These are phyloP conservation scores for Nixonia krombeini DNA, from an alignment of 1,140 invertebrate genomes.

Conservation along the genomic window DNA sequence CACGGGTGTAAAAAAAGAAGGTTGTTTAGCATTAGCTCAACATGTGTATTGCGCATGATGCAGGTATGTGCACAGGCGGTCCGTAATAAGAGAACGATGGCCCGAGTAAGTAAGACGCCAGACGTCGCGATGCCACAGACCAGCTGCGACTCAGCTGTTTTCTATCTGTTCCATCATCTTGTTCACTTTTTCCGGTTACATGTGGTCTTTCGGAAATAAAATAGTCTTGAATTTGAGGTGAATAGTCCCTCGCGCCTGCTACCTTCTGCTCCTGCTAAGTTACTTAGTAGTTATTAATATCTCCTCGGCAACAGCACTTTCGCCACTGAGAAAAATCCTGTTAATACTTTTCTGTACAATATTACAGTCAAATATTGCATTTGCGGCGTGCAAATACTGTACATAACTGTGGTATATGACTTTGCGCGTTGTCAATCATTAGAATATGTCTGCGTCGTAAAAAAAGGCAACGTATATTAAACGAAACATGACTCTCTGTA, in stretches of 20 bases:
- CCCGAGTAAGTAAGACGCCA: slow-evolving; percentile 51
- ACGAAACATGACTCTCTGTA: too few relatives aligned
- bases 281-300: too few relatives aligned
- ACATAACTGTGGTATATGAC: too few relatives aligned
- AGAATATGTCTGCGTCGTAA: too few relatives aligned
- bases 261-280: slow-evolving; percentile 1
- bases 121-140: slow-evolving; percentile 58
- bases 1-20: slow-evolving; percentile 6
- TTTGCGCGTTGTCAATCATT: too few relatives aligned
- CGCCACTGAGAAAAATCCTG: not conserved
- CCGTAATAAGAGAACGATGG: slow-evolving; percentile 36
- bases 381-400: too few relatives aligned
- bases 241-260: slow-evolving; percentile 15
- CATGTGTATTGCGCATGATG: slow-evolving; percentile 32
- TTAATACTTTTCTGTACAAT: too few relatives aligned
- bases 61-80: slow-evolving; percentile 27
- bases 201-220: slow-evolving; percentile 48
- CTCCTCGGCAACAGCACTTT: not conserved
- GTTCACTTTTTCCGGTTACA: slow-evolving; percentile 38
- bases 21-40: slow-evolving; percentile 10
- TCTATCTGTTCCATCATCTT: slow-evolving; percentile 53
- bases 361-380: too few relatives aligned
- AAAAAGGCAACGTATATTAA: too few relatives aligned
- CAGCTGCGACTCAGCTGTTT: slow-evolving; percentile 68
- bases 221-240: slow-evolving; percentile 30